Conservation (phyloP, 2,113 vertebrate genomes). For the Laticauda colubrina region DNA sequence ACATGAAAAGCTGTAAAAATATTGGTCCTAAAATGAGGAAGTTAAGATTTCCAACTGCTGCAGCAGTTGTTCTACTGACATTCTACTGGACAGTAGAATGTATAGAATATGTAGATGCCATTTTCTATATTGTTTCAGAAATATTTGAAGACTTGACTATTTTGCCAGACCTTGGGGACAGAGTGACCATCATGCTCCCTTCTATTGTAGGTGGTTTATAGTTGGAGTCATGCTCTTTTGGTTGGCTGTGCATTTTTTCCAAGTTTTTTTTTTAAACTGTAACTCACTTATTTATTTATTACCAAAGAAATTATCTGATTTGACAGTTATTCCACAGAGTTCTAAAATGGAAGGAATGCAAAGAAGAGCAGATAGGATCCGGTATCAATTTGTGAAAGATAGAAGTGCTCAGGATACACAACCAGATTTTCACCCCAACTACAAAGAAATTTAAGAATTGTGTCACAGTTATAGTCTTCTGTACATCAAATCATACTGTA, state of each 20-base stretch:
- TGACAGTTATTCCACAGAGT: constrained; percentile 12
- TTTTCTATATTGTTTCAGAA: neutral
- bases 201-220: neutral
- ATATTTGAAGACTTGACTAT: neutral
- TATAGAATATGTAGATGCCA: neutral
- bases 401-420: neutral
- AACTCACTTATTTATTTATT: neutral
- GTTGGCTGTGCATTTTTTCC: neutral
- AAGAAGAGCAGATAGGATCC: constrained; percentile 21
- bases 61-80: neutral
- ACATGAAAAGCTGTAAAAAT: constrained; percentile 12
- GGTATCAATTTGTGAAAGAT: neutral
- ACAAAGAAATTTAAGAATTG: neutral
- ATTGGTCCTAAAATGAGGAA: constrained; percentile 5
- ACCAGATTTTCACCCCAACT: neutral
- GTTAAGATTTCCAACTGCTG: constrained; percentile 4
- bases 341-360: constrained; percentile 28
- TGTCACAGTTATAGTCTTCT: neutral
- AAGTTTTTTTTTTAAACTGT: neutral
- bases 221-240: neutral
- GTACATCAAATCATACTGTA: neutral
- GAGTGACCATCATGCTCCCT: neutral
- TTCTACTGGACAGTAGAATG: neutral
- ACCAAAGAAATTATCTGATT: constrained; percentile 12
- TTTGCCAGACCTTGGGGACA: neutral